Evolutionary conservation across 2,113 vertebrate species (phyloP), one percentile per base, ranked within the genome.

Genomic region (Muscicapa adusta): DNA sequence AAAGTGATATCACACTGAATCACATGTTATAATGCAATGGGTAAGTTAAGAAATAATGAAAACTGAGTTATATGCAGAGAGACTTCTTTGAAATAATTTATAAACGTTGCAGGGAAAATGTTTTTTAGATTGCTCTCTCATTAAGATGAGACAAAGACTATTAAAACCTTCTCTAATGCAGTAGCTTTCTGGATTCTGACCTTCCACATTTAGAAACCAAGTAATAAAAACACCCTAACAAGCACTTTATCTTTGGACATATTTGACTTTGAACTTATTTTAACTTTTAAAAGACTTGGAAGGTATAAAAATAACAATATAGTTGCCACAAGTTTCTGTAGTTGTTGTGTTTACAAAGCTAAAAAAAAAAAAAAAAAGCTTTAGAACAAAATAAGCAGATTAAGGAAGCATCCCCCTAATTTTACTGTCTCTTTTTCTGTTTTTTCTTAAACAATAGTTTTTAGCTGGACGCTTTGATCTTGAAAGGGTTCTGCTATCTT

Each of bases 401-500:
- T 94, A 95, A 97, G 94, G 91, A 91, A 95, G 97, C 92, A 87
- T 94, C 87, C 71, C 77, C 88, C 87, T 94, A 95, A 96, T 97
- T 97, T 95, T 97, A 96, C 96, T 91, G 90, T 91, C 84, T 98
- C 95, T 82, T 82, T 90, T 96, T 78, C 79, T 93, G 24, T 11
- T 77, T 66, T 97, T 97, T 97, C 67, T 97, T 66, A 48, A 97
- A 98, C 97, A 98, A 97, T 98, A 97, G 85, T 95, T 97, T 97
- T 96, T 96, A 93, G 96, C 96, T 96, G 96, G 94, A 97, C 94
- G 88, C 97, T 98, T 98, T 98, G 97, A 98, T 98, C 97, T 98
- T 98, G 96, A 98, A 98, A 98, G 97, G 97, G 97, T 97, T 98
- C 97, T 97, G 96, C 96, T 97, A 97, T 97, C 97, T 97, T 85